Evolutionary conservation across 2,797 vertebrate genomes (phyloP).

Genomic region (Diceros bicornis): DNA sequence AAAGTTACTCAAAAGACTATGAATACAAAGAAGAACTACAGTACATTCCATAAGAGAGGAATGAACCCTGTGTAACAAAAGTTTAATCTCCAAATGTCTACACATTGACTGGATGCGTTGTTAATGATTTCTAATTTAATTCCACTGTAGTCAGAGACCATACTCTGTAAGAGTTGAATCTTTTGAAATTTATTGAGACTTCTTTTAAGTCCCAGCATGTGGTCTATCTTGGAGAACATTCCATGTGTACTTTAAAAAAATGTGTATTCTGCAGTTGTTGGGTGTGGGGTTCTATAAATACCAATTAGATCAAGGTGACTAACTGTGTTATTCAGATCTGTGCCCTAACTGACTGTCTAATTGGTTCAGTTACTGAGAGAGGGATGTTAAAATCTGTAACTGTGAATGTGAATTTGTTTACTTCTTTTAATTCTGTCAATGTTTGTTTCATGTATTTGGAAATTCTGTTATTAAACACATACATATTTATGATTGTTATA

Average conservation of each 20-base stretch:
- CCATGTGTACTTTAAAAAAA: no score
- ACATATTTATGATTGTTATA: background rate
- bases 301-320: no score
- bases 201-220: no score
- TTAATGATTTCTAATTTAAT: background rate
- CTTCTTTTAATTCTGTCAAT: background rate
- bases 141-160: background rate
- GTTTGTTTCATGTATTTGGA: background rate
- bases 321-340: accelerated
- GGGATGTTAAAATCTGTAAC: background rate
- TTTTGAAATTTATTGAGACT: background rate
- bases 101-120: no score
- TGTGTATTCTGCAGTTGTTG: no score
- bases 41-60: background rate
- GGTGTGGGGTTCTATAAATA: no score
- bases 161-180: background rate
- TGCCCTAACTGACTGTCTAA: no score
- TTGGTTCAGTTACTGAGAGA: background rate
- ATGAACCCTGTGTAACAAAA: background rate
- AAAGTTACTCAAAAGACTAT: background rate
- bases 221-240: no score
- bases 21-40: background rate
- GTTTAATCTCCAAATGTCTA: background rate
- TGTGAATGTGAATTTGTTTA: no score
- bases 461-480: background rate